Percentiles rank a stretch among this genome's conserved stretches.
phyloP scores from a whole-genome alignment of 1,140 invertebrate genomes.

The Steinernema khuongi region DNA sequence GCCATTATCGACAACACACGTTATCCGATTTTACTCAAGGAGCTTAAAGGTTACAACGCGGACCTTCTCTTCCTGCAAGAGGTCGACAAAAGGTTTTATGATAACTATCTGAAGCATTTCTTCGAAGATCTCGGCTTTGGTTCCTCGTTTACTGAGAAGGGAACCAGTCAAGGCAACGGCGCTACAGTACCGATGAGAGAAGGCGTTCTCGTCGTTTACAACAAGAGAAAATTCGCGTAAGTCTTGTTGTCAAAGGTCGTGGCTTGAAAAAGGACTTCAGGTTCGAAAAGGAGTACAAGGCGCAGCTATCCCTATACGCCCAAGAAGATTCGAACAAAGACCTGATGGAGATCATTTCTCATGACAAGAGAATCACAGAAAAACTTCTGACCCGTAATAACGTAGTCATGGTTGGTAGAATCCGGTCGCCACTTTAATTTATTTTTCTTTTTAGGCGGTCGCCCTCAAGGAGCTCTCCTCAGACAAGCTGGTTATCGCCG shows the following conservation, averaged over 20 bases:
- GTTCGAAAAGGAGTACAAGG: not conserved
- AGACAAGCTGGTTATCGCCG: not conserved
- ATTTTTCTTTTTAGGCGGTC: not conserved
- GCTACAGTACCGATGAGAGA: not conserved
- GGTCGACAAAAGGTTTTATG: not conserved
- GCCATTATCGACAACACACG: not conserved
- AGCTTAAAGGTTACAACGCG: conserved; percentile 1
- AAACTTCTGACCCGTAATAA: not conserved
- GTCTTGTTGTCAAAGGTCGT: not conserved
- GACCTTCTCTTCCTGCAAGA: conserved; percentile 3
- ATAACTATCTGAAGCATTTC: not conserved
- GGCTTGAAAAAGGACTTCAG: not conserved
- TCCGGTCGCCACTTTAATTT: not conserved
- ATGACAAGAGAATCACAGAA: too few species aligned
- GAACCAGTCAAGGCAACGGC: too few species aligned
- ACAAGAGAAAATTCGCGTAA: not conserved
- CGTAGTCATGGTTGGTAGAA: not conserved
- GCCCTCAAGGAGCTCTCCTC: not conserved
- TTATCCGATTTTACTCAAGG: not conserved
- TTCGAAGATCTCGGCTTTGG: not conserved
- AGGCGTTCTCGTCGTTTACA: not conserved
- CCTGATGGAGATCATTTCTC: too few species aligned
- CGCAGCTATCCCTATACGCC: too few species aligned
- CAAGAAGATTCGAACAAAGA: too few species aligned
- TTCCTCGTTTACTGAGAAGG: not conserved